Conservation (phyloP, 2,797 vertebrate genomes). For the Rallus crepitans region DNA sequence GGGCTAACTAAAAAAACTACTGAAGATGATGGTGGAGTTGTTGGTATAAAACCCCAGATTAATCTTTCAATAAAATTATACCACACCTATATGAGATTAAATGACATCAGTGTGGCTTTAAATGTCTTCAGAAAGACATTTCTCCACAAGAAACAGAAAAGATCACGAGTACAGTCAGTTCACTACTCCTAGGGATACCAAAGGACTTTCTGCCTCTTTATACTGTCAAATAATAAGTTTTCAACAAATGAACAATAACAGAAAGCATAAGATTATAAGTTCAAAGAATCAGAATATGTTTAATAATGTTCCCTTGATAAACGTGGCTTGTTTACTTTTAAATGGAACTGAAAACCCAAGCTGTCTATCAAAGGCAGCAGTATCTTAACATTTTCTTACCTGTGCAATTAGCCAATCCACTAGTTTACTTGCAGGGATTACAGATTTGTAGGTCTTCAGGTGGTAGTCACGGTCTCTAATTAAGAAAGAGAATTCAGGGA, state of each 20-base stretch:
- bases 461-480: slow-evolving; percentile 95
- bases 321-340: background rate
- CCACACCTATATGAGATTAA: background rate
- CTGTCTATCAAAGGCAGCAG: background rate
- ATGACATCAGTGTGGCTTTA: background rate
- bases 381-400: slow-evolving; percentile 78
- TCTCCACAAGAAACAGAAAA: background rate
- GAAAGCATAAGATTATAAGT: background rate
- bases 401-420: slow-evolving; percentile 96
- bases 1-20: background rate
- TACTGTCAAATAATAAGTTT: background rate
- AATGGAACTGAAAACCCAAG: background rate
- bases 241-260: background rate
- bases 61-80: background rate
- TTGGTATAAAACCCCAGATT: background rate
- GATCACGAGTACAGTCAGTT: background rate
- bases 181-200: background rate
- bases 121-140: background rate
- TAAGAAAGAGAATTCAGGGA: background rate
- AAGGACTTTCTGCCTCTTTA: background rate
- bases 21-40: background rate
- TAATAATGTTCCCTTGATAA: background rate
- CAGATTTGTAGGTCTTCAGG: slow-evolving; percentile 96
- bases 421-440: slow-evolving; percentile 93
- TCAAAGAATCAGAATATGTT: background rate